Conservation (phyloP, 30 jellyfish, hydroid and myxozoan genomes). For the Aurelia aurita region DNA sequence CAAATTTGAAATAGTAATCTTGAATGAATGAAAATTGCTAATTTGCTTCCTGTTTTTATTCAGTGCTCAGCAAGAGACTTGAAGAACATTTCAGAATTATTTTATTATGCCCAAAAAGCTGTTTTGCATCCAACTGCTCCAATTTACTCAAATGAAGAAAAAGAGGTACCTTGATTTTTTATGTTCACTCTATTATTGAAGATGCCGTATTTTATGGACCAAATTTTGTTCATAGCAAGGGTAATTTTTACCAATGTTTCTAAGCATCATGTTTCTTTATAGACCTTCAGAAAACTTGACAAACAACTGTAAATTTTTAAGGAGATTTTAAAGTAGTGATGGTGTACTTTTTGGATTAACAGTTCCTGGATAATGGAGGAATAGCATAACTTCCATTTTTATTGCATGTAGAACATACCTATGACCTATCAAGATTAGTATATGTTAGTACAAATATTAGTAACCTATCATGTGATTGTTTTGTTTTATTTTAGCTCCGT, state of each 20-base stretch:
- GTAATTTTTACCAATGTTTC: neutral
- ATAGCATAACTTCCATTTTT: too few species aligned
- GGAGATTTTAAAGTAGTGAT: too few species aligned
- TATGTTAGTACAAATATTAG: too few species aligned
- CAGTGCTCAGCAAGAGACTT: slow-evolving; percentile 98
- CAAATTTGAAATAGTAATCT: neutral
- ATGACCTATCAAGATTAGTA: too few species aligned
- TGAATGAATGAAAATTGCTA: neutral
- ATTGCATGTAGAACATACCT: neutral
- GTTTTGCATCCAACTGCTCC: slow-evolving; percentile 99
- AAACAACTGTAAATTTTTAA: too few species aligned
- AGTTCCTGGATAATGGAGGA: too few species aligned
- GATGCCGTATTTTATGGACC: too few species aligned
- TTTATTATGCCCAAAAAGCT: slow-evolving; percentile 98
- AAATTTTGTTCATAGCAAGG: too few species aligned
- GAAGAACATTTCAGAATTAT: slow-evolving; percentile 92
- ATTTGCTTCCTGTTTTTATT: neutral
- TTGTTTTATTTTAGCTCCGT: slow-evolving; percentile 55
- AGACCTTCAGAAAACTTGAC: too few species aligned
- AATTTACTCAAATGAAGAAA: slow-evolving; percentile 90
- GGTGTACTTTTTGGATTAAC: too few species aligned
- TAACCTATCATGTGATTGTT: too few species aligned
- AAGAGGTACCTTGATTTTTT: slow-evolving; percentile 59
- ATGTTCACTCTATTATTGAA: too few species aligned
- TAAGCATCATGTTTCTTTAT: neutral